These are phyloP conservation scores for Caranx ignobilis DNA, from an alignment of 2,113 vertebrate species.

Conservation along the genomic window DNA sequence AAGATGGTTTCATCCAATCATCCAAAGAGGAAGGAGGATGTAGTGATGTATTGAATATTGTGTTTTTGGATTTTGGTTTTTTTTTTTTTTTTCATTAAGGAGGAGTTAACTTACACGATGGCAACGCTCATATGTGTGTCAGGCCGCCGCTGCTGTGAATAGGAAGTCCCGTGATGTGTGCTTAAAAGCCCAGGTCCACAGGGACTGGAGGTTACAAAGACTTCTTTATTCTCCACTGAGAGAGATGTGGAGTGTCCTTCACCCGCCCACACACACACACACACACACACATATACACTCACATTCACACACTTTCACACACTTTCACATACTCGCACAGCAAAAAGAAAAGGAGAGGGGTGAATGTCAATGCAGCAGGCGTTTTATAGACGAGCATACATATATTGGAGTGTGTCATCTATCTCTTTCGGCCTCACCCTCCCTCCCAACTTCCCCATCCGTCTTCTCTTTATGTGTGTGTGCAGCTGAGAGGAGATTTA, in stretches of 20 bases:
- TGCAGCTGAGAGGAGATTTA: constrained; percentile 29
- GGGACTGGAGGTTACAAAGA: constrained; percentile 63
- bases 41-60: background rate
- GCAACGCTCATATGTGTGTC: constrained; percentile 12
- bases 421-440: constrained; percentile 17
- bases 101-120: background rate
- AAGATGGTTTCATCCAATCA: background rate
- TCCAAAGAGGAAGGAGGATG: constrained; percentile 2
- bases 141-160: constrained; percentile 2
- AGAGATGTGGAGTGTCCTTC: constrained; percentile 62
- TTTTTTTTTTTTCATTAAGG: background rate
- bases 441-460: constrained; percentile 1
- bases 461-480: constrained; percentile 34
- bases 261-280: constrained; percentile 65
- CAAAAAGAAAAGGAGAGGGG: constrained; percentile 40
- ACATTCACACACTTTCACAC: constrained; percentile 43
- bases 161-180: constrained; percentile 46
- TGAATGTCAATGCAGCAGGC: constrained; percentile 51
- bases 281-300: constrained; percentile 15
- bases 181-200: constrained; percentile 54
- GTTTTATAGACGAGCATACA: constrained; percentile 37
- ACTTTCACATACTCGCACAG: constrained; percentile 21
- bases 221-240: constrained; percentile 70
- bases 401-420: constrained; percentile 30
- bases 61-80: background rate